These are phyloP conservation scores for Phoeniculus purpureus DNA, from an alignment of 2,797 vertebrate species.

Conservation along the genomic window DNA sequence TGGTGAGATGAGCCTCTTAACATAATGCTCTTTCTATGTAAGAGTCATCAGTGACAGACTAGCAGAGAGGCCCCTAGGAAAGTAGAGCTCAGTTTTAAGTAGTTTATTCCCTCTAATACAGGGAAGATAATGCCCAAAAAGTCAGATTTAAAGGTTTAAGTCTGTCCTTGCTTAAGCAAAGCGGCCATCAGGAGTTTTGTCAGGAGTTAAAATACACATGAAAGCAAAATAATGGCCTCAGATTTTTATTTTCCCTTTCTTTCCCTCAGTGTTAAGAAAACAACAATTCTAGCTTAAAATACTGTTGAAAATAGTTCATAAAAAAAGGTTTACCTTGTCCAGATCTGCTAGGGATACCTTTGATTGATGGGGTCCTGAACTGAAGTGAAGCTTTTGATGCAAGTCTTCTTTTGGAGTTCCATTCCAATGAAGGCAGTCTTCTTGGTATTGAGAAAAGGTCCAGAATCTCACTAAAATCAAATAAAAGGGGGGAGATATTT, in stretches of 20 bases:
- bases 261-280: background rate
- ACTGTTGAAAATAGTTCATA: background rate
- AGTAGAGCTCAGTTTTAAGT: background rate
- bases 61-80: background rate
- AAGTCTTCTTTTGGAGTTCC: slow-evolving; percentile 17
- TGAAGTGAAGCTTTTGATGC: slow-evolving; percentile 7
- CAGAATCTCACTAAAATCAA: slow-evolving; percentile 60
- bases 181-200: background rate
- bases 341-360: background rate
- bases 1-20: slow-evolving; percentile 23
- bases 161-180: background rate
- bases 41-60: background rate
- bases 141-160: background rate
- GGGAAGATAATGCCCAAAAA: background rate
- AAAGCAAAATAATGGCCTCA: background rate
- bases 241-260: background rate
- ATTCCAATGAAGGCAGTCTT: slow-evolving; percentile 42
- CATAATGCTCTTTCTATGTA: background rate
- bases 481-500: slow-evolving; percentile 58
- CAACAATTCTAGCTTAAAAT: background rate
- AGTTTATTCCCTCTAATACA: slow-evolving; percentile 13
- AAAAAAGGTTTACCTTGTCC: background rate
- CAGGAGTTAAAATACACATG: background rate
- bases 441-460: slow-evolving; percentile 34
- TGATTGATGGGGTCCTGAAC: background rate